Conservation (phyloP, 2,113 vertebrate genomes). For the Sebastes fasciatus region DNA sequence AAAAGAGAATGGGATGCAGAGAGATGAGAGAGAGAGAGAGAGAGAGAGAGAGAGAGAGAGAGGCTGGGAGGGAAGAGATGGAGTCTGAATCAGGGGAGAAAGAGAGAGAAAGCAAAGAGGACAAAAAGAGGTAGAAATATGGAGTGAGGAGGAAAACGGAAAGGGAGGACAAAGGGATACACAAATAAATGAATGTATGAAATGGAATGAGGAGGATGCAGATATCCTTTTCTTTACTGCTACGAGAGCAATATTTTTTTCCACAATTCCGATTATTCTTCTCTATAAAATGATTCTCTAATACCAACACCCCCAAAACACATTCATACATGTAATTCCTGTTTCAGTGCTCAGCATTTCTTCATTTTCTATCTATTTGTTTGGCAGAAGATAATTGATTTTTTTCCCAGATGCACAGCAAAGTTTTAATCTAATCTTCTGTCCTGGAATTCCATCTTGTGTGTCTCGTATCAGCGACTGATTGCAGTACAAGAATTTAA, state of each 20-base stretch:
- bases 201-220: neutral
- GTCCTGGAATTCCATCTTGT: constrained; percentile 9
- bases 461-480: constrained; percentile 15
- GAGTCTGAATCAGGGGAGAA: constrained; percentile 23
- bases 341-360: constrained; percentile 16
- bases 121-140: neutral
- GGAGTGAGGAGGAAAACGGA: neutral
- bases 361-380: constrained; percentile 22
- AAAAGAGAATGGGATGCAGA: constrained; percentile 49
- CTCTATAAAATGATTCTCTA: constrained; percentile 3
- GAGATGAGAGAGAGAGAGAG: constrained; percentile 25
- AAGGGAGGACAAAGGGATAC: constrained; percentile 18
- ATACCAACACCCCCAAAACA: constrained; percentile 2
- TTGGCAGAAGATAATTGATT: constrained; percentile 18
- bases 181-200: constrained; percentile 1
- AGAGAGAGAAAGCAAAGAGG: constrained; percentile 4
- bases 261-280: constrained; percentile 14
- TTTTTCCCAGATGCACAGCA: constrained; percentile 13
- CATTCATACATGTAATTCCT: constrained; percentile 26
- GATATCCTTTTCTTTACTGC: neutral
- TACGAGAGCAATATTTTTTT: neutral
- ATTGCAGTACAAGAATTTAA: neutral
- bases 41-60: constrained; percentile 19
- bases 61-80: constrained; percentile 27
- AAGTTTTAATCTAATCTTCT: constrained; percentile 41